Evolutionary conservation across 2,888 invertebrate genomes (phyloP).

Genomic region (Ectropis crepuscularia): DNA sequence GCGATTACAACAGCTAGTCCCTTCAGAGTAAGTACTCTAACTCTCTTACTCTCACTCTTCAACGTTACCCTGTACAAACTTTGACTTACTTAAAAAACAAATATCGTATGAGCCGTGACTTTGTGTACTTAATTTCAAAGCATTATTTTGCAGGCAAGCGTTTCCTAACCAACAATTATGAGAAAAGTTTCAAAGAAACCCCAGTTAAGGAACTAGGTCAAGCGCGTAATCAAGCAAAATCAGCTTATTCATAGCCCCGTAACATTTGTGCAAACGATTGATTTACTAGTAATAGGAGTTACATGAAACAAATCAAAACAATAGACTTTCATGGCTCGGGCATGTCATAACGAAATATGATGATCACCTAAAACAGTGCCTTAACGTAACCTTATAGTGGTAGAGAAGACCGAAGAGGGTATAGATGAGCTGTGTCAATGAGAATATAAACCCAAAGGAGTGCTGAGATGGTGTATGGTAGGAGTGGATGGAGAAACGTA

Average conservation of each 20-base stretch:
- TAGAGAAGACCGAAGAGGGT: no score
- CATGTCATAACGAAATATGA: no score
- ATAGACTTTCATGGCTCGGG: background rate
- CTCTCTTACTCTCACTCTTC: no score
- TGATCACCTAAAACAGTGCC: no score
- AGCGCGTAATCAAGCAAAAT: slow-evolving; percentile 30
- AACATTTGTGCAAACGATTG: slow-evolving; percentile 25
- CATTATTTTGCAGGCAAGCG: slow-evolving; percentile 30
- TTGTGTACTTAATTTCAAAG: slow-evolving; percentile 26
- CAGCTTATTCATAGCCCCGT: slow-evolving; percentile 30
- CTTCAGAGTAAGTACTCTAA: no score
- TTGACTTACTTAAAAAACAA: background rate
- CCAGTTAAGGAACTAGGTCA: slow-evolving; percentile 28
- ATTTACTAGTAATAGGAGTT: slow-evolving; percentile 15
- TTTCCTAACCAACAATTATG: slow-evolving; percentile 34
- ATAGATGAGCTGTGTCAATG: no score
- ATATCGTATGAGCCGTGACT: slow-evolving; percentile 15
- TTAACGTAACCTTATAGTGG: no score
- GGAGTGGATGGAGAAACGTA: no score
- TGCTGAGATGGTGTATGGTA: no score
- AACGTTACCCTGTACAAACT: slow-evolving; percentile 2
- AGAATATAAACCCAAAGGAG: no score
- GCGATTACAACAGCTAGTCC: no score
- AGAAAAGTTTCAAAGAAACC: slow-evolving; percentile 33
- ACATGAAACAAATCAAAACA: slow-evolving; percentile 2